Evolutionary conservation across 2,113 vertebrate genomes (phyloP).

Genomic region (Castor canadensis): DNA sequence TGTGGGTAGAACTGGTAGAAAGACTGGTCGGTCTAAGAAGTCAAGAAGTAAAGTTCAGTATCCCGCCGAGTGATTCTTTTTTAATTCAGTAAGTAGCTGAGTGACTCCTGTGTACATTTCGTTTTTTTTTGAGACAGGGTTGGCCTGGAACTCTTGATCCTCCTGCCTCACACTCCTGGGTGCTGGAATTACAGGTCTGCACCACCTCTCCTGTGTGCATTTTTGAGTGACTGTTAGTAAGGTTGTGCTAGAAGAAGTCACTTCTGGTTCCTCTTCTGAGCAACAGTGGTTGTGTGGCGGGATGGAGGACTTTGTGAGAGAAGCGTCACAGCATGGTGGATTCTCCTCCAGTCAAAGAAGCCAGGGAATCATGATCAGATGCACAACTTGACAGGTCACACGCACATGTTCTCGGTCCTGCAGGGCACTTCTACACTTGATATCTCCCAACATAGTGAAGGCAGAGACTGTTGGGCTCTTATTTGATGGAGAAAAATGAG

Average conservation of each 20-base stretch:
- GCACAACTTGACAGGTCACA: neutral
- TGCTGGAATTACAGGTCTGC: neutral
- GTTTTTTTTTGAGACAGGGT: neutral
- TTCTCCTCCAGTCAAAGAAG: neutral
- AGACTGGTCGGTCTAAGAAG: neutral
- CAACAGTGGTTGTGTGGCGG: rapidly evolving
- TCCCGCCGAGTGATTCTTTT: neutral
- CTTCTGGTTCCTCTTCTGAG: neutral
- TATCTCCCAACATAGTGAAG: neutral
- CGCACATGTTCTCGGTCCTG: rapidly evolving
- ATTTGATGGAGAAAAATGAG: neutral
- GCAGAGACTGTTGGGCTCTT: neutral
- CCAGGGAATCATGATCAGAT: too few species aligned
- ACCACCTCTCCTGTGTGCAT: neutral
- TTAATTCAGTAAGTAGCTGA: slow-evolving; percentile 30
- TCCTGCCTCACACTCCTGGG: neutral
- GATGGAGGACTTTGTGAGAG: neutral
- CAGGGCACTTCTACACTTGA: neutral
- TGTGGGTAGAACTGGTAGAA: neutral
- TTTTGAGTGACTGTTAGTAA: neutral
- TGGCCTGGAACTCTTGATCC: neutral
- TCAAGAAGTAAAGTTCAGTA: neutral
- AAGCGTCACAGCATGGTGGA: neutral
- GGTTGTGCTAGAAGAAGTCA: neutral
- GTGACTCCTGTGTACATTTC: neutral